Evolutionary conservation across 2,888 invertebrate species (phyloP).

Genomic region (Panopea generosa): DNA sequence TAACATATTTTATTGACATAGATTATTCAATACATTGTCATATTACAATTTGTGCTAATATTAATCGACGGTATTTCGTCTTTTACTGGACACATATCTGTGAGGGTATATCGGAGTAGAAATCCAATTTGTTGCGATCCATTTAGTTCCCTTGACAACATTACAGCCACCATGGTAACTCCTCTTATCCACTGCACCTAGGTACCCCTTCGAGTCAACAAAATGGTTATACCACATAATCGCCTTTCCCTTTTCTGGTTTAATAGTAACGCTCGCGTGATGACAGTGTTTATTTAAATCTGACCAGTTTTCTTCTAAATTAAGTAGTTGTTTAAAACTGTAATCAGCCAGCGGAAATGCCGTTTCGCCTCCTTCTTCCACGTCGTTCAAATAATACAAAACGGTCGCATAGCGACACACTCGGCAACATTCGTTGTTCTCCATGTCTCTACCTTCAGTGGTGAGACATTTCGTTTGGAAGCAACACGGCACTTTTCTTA

Average conservation of each 20-base stretch:
- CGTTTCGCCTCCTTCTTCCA: slow-evolving; percentile 76
- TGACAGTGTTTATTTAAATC: slow-evolving; percentile 64
- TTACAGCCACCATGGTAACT: slow-evolving; percentile 77
- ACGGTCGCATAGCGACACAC: slow-evolving; percentile 66
- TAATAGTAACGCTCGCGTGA: slow-evolving; percentile 60
- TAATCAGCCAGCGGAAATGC: slow-evolving; percentile 69
- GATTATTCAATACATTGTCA: too few relatives aligned
- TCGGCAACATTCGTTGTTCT: slow-evolving; percentile 34
- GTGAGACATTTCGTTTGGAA: slow-evolving; percentile 31
- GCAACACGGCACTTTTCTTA: slow-evolving; percentile 57
- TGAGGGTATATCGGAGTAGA: slow-evolving; percentile 54
- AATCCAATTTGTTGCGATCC: slow-evolving; percentile 80
- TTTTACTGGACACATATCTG: slow-evolving; percentile 32
- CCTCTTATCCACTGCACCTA: slow-evolving; percentile 64
- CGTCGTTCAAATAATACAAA: slow-evolving; percentile 75
- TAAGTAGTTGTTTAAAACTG: slow-evolving; percentile 12
- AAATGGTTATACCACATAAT: slow-evolving; percentile 78
- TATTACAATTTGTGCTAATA: too few relatives aligned
- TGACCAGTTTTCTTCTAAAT: slow-evolving; percentile 4
- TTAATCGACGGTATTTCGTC: too few relatives aligned
- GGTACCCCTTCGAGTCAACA: slow-evolving; percentile 66
- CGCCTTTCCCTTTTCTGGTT: slow-evolving; percentile 72
- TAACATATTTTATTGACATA: too few relatives aligned
- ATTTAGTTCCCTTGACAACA: slow-evolving; percentile 71
- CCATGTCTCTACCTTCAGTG: slow-evolving; percentile 1